Evolutionary conservation across 2,113 vertebrate genomes (phyloP).

Genomic region (Prunella fulvescens): DNA sequence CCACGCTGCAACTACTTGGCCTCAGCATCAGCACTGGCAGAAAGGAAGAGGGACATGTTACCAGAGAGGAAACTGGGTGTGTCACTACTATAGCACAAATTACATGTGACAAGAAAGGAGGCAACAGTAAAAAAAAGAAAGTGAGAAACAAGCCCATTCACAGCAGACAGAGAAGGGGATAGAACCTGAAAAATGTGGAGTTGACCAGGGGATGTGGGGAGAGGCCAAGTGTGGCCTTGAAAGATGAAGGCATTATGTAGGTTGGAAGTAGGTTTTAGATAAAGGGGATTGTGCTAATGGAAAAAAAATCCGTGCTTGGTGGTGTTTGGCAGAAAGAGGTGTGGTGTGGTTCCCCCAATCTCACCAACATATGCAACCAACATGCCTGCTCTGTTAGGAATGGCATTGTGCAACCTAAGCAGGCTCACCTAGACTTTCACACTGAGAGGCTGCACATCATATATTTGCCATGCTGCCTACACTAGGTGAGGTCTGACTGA

Average conservation of each 20-base stretch:
- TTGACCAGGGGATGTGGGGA: not conserved
- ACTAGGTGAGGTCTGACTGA: not conserved
- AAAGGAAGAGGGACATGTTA: not conserved
- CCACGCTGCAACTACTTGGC: not conserved
- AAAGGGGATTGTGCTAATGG: not conserved
- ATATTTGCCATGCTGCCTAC: not conserved
- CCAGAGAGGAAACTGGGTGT: not conserved
- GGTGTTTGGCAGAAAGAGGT: not conserved
- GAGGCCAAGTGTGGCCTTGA: not conserved
- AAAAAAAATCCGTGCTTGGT: not conserved
- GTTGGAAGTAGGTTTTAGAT: not conserved
- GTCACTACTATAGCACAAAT: not conserved
- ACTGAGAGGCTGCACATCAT: rapidly evolving
- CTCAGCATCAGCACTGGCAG: rapidly evolving
- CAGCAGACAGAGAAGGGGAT: not conserved
- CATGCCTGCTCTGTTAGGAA: not conserved
- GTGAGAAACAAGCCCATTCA: not conserved
- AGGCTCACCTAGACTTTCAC: not conserved
- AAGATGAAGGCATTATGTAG: not conserved
- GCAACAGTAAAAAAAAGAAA: not conserved
- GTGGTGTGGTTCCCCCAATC: not conserved
- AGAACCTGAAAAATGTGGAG: not conserved
- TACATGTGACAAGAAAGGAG: not conserved
- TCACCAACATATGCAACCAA: not conserved
- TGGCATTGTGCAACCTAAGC: not conserved